Percentiles rank a stretch among this genome's conserved stretches.
These are phyloP conservation scores for Chrysaora quinquecirrha DNA, from an alignment of 30 jellyfish, hydroid and myxozoan species.

Conservation along the genomic window DNA sequence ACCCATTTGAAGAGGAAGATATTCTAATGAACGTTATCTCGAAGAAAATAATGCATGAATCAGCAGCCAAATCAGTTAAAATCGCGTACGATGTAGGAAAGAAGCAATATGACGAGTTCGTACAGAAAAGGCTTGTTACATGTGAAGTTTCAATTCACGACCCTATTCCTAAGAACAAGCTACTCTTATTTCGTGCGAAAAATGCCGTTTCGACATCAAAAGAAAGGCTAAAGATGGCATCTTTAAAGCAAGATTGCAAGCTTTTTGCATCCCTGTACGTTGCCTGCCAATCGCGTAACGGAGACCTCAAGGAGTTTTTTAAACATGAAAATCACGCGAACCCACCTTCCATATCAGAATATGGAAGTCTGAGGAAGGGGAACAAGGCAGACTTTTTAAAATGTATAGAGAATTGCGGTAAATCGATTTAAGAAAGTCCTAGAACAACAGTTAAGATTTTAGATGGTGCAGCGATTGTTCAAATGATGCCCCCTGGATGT, in stretches of 20 bases:
- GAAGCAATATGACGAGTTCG: conserved; percentile 4
- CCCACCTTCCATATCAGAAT: not conserved
- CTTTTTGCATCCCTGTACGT: conserved; percentile 1
- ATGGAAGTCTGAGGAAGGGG: not conserved
- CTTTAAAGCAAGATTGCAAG: conserved; percentile 7
- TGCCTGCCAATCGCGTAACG: not conserved
- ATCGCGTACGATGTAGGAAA: not conserved
- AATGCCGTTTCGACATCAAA: conserved; percentile 1
- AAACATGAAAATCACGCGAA: not conserved
- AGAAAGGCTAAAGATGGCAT: not conserved
- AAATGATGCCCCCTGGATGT: not conserved
- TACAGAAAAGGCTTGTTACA: not conserved
- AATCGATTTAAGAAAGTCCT: not conserved
- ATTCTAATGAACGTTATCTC: not conserved
- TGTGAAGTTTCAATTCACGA: not conserved
- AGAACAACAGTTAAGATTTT: not conserved
- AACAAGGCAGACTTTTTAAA: conserved; percentile 13
- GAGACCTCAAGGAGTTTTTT: not conserved
- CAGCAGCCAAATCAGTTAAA: not conserved
- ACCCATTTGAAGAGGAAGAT: not conserved
- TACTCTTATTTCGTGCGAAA: not conserved
- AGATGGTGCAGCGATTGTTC: not conserved
- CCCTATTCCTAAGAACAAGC: not conserved
- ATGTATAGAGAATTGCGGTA: not conserved
- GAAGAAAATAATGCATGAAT: not conserved